Percentiles rank a stretch among this genome's conserved stretches.
Evolutionary conservation across 2,888 invertebrate species (phyloP).

Genomic region (Octodonta nipae): DNA sequence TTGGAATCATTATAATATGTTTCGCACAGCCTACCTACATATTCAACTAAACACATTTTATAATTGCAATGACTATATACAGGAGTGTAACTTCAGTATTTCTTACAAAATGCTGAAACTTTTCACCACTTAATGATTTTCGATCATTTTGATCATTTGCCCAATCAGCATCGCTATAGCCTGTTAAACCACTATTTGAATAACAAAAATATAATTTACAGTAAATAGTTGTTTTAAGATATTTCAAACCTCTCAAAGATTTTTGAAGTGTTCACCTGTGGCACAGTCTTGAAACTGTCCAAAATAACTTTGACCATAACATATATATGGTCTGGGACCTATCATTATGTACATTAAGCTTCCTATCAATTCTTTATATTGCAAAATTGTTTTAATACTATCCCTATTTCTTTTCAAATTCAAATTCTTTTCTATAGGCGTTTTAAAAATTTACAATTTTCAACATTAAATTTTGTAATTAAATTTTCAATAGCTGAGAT

Average conservation of each 20-base stretch:
- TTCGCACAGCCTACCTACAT: too few species aligned
- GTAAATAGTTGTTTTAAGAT: conserved; percentile 8
- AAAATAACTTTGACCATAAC: conserved; percentile 7
- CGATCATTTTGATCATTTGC: conserved; percentile 9
- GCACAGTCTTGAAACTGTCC: conserved; percentile 9
- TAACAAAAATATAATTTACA: conserved; percentile 7
- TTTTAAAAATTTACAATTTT: too few species aligned
- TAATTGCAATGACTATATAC: too few species aligned
- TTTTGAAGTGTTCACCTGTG: conserved; percentile 8
- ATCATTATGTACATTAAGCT: conserved; percentile 10
- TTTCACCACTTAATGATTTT: conserved; percentile 11
- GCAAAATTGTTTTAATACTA: conserved; percentile 7
- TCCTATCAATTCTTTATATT: conserved; percentile 10
- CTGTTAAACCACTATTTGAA: conserved; percentile 4
- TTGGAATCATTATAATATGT: too few species aligned
- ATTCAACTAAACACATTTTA: too few species aligned
- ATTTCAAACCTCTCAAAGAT: conserved; percentile 11
- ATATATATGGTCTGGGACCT: conserved; percentile 7
- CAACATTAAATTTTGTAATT: too few species aligned
- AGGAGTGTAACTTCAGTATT: too few species aligned
- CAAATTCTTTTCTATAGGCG: too few species aligned
- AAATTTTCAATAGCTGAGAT: conserved; percentile 6
- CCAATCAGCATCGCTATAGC: conserved; percentile 11
- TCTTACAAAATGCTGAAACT: too few species aligned
- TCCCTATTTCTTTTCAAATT: too few species aligned